phyloP scores from a whole-genome alignment of 1,140 invertebrate species.

The Epicauta chinensis region DNA sequence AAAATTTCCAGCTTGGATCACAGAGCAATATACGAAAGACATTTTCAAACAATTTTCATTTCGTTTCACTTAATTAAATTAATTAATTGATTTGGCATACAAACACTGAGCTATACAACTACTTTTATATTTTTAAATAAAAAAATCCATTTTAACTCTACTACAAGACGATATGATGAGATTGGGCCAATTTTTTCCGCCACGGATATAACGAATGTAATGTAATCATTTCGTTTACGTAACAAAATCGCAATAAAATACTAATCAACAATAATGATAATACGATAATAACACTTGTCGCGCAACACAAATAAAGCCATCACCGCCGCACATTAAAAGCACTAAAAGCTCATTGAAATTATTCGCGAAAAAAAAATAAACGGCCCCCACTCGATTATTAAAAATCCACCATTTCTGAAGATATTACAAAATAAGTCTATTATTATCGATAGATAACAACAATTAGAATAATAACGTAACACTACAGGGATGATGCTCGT shows the following conservation, averaged over 20 bases:
- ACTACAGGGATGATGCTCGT: no score
- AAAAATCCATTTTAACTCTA: no score
- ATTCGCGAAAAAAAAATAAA: neutral
- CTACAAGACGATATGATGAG: constrained; percentile 2
- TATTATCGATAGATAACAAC: no score
- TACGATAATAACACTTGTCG: neutral
- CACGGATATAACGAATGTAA: constrained; percentile 25
- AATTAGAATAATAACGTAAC: no score
- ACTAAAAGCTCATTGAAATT: constrained; percentile 9
- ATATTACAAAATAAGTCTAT: neutral
- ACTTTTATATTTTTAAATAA: no score
- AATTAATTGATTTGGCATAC: no score
- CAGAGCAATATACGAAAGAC: constrained; percentile 17
- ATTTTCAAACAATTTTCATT: neutral
- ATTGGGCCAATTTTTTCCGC: constrained; percentile 28
- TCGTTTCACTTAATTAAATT: no score
- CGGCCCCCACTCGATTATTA: neutral
- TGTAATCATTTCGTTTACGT: constrained; percentile 7
- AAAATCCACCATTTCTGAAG: constrained; percentile 5
- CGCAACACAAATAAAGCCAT: neutral
- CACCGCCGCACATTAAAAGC: constrained; percentile 1
- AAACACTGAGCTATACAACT: no score
- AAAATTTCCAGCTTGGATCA: constrained; percentile 11
- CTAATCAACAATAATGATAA: constrained; percentile 7
- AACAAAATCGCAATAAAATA: neutral